phyloP scores from a whole-genome alignment of 2,888 invertebrate species.

The Acleris literana region DNA sequence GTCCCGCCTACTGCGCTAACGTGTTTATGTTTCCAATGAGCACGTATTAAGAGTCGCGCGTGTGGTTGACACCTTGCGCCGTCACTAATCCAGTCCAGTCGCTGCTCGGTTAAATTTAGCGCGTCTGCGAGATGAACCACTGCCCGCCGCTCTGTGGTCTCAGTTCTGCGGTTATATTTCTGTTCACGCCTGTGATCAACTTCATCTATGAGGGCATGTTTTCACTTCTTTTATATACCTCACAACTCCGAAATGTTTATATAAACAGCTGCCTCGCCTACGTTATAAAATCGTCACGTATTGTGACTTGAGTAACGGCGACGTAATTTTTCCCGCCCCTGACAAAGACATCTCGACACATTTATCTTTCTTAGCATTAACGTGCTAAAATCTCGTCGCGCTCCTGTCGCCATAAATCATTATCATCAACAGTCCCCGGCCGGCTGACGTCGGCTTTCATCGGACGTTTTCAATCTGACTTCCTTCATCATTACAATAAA shows the following conservation, averaged over 20 bases:
- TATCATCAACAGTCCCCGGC: conserved; percentile 72
- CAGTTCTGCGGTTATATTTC: conserved; percentile 68
- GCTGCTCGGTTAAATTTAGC: conserved; percentile 69
- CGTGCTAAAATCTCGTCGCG: conserved; percentile 73
- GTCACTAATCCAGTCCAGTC: conserved; percentile 60
- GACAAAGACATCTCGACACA: conserved; percentile 65
- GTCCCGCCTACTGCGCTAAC: conserved; percentile 35
- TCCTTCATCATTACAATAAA: conserved; percentile 81
- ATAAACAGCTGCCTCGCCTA: conserved; percentile 31
- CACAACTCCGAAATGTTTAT: conserved; percentile 29
- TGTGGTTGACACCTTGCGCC: conserved; percentile 63
- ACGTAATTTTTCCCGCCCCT: conserved; percentile 59
- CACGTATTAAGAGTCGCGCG: conserved; percentile 51
- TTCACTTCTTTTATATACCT: conserved; percentile 2
- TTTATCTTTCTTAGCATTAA: conserved; percentile 77
- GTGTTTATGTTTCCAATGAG: conserved; percentile 52
- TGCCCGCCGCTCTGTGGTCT: conserved; percentile 63
- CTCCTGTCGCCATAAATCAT: conserved; percentile 80
- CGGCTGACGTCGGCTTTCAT: conserved; percentile 72
- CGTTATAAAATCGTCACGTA: conserved; percentile 44
- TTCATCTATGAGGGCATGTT: conserved; percentile 49
- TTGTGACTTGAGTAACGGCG: conserved; percentile 50
- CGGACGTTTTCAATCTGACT: conserved; percentile 79
- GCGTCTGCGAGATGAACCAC: conserved; percentile 65
- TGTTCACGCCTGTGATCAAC: conserved; percentile 68